A percentile compares a stretch with the other conserved stretches of the same genome.
Evolutionary conservation across 1,140 invertebrate genomes (phyloP).

Genomic region (Pogonomyrmex barbatus): DNA sequence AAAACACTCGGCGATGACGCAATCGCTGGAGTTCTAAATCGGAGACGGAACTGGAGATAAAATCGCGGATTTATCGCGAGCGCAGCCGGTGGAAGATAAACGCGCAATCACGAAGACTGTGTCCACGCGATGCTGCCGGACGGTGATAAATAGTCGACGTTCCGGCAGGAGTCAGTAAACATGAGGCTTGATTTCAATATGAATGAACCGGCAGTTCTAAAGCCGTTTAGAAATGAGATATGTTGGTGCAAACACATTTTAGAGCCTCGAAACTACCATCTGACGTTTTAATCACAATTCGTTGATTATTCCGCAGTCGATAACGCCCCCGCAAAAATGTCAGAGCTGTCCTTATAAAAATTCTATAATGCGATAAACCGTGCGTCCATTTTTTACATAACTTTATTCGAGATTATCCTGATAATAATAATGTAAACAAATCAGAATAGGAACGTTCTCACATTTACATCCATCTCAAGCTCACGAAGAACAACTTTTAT

Average conservation of each 20-base stretch:
- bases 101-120: constrained; percentile 26
- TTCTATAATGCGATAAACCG: neutral
- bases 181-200: constrained; percentile 55
- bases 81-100: constrained; percentile 47
- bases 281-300: constrained; percentile 40
- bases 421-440: neutral
- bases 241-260: constrained; percentile 33
- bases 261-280: neutral
- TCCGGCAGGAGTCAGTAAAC: constrained; percentile 36
- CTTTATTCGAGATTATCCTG: neutral
- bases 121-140: constrained; percentile 52
- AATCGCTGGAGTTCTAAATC: constrained; percentile 66
- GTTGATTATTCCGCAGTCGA: neutral
- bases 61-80: constrained; percentile 48
- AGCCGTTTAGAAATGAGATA: constrained; percentile 49
- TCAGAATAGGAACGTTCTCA: too few relatives aligned
- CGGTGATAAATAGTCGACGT: constrained; percentile 59
- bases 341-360: neutral
- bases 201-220: constrained; percentile 32
- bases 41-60: constrained; percentile 47
- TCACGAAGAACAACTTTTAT: too few relatives aligned
- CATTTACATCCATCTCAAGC: too few relatives aligned
- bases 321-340: neutral
- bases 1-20: constrained; percentile 58
- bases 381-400: neutral